These are phyloP conservation scores for Leptodactylus fallax DNA, from an alignment of 2,797 vertebrate genomes.

Conservation along the genomic window DNA sequence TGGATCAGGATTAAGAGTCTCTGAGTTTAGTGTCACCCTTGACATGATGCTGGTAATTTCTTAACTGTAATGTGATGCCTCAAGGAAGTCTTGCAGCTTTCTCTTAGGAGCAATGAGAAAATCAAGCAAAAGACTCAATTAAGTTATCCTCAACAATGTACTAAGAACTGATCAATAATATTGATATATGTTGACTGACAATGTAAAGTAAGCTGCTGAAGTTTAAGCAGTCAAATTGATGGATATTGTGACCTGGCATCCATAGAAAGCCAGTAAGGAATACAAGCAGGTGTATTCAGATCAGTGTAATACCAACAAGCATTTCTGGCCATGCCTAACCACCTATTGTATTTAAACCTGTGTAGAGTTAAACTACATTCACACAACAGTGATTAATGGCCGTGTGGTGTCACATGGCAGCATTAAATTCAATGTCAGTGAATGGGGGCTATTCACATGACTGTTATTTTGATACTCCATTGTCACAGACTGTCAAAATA, in stretches of 20 bases:
- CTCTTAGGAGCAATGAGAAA: neutral
- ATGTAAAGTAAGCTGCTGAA: neutral
- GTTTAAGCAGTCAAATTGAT: neutral
- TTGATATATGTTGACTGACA: neutral
- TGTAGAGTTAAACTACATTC: too few relatives aligned
- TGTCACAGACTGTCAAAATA: too few relatives aligned
- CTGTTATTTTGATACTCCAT: too few relatives aligned
- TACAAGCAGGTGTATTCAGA: neutral
- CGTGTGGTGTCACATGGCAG: too few relatives aligned
- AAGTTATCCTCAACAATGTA: neutral
- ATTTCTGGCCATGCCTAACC: neutral
- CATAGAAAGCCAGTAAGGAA: neutral
- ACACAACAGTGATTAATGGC: too few relatives aligned
- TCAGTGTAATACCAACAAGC: neutral
- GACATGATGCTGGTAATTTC: conserved; percentile 11
- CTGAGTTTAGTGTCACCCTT: conserved; percentile 6
- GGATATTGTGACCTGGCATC: neutral
- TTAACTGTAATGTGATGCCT: conserved; percentile 8
- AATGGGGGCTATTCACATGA: too few relatives aligned
- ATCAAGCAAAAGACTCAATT: neutral
- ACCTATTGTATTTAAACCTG: too few relatives aligned
- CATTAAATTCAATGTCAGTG: too few relatives aligned
- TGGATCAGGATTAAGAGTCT: conserved; percentile 1
- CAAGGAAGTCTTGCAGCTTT: neutral
- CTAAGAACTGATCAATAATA: neutral